A percentile compares a stretch with the other conserved stretches of the same genome.
Evolutionary conservation across 2,888 invertebrate genomes (phyloP).

Genomic region (Philonicus albiceps): DNA sequence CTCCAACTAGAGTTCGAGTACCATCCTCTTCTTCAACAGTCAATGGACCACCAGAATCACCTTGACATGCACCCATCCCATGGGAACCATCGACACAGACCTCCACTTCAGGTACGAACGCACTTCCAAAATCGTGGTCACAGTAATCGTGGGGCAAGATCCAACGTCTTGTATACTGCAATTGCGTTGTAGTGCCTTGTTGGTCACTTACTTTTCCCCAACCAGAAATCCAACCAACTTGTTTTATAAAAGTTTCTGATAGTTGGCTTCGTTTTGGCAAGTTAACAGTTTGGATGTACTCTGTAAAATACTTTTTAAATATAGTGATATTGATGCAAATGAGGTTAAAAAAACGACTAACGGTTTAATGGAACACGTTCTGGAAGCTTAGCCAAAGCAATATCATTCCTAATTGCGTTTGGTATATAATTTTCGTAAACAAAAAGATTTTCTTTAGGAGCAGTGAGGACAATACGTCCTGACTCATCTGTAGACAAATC

Average conservation of each 20-base stretch:
- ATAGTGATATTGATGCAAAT: background rate
- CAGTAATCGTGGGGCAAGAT: background rate
- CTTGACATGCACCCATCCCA: background rate
- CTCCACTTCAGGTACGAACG: background rate
- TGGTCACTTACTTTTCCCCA: background rate
- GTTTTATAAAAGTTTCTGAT: background rate
- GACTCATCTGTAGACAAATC: constrained; percentile 10
- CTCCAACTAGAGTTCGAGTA: background rate
- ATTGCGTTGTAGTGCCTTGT: background rate
- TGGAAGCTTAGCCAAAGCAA: constrained; percentile 58
- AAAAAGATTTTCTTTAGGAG: constrained; percentile 51
- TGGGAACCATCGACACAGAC: background rate
- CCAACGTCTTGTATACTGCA: background rate
- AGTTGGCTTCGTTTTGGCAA: background rate
- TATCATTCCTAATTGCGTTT: constrained; percentile 57
- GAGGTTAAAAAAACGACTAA: constrained; percentile 43
- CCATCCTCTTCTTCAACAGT: background rate
- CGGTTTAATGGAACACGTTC: constrained; percentile 57
- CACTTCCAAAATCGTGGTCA: background rate
- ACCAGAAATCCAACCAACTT: background rate
- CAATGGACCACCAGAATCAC: constrained; percentile 13
- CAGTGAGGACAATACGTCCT: constrained; percentile 25
- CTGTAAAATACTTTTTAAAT: background rate
- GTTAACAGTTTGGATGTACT: background rate
- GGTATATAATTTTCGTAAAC: constrained; percentile 61